Evolutionary conservation across 53 echinoderm and acorn worm species (phyloP).

Genomic region (Actinopyga echinites): DNA sequence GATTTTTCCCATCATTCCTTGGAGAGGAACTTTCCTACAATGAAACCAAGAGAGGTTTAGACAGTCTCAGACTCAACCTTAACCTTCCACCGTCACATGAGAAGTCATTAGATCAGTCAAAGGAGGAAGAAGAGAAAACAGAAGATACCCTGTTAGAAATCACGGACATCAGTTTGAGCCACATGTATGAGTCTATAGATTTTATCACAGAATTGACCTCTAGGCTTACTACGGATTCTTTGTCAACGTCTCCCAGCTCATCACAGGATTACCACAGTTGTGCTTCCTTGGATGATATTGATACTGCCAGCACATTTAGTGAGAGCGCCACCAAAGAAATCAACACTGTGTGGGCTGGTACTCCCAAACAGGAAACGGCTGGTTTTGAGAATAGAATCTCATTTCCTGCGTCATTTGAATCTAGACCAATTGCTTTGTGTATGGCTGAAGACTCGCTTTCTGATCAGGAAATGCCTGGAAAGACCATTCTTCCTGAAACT

Average conservation of each 20-base stretch:
- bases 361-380: slow-evolving; percentile 28
- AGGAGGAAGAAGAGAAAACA: background rate
- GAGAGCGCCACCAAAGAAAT: slow-evolving; percentile 49
- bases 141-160: slow-evolving; percentile 79
- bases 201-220: slow-evolving; percentile 85
- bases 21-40: slow-evolving; percentile 30
- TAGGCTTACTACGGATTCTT: slow-evolving; percentile 57
- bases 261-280: slow-evolving; percentile 42
- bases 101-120: background rate
- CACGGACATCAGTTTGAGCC: slow-evolving; percentile 80
- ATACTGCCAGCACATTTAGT: slow-evolving; percentile 42
- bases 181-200: slow-evolving; percentile 92
- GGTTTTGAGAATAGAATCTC: background rate
- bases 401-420: slow-evolving; percentile 27
- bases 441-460: background rate
- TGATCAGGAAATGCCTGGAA: slow-evolving; percentile 20
- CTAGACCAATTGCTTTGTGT: background rate
- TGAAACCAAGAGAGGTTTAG: slow-evolving; percentile 37
- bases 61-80: slow-evolving; percentile 29
- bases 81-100: slow-evolving; percentile 5
- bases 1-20: slow-evolving; percentile 38
- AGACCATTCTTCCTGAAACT: background rate
- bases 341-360: slow-evolving; percentile 23
- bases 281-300: slow-evolving; percentile 49
- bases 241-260: slow-evolving; percentile 37